These are phyloP conservation scores for Drosophila mimetica DNA, from an alignment of 2,888 invertebrate genomes.

Conservation along the genomic window DNA sequence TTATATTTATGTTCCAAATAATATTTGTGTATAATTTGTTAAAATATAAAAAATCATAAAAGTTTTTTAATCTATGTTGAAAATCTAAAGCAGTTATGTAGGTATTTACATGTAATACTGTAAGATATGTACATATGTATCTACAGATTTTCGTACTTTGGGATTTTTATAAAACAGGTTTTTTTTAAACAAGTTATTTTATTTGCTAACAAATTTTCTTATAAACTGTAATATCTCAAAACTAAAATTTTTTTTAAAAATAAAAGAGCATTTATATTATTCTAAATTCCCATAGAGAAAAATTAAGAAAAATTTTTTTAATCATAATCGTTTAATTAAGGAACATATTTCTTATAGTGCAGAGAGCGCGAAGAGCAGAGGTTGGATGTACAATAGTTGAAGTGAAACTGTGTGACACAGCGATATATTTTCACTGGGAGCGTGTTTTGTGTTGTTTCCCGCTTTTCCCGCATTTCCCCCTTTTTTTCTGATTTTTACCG, in stretches of 20 bases:
- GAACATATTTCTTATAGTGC: constrained; percentile 13
- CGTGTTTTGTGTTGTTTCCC: constrained; percentile 29
- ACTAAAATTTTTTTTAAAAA: no score
- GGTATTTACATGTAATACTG: no score
- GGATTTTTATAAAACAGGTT: background rate
- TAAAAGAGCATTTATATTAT: no score
- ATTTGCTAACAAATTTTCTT: background rate
- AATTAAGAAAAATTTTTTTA: background rate
- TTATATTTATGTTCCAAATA: no score
- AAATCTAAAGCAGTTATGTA: no score
- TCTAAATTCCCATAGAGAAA: background rate
- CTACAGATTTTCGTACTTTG: no score
- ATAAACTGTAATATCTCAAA: no score
- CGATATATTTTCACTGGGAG: constrained; percentile 23
- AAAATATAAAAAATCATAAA: background rate
- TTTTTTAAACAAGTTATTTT: background rate
- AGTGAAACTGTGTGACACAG: constrained; percentile 36
- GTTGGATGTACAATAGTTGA: constrained; percentile 35
- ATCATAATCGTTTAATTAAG: background rate
- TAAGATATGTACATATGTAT: no score
- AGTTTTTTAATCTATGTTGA: background rate
- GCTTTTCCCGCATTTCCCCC: constrained; percentile 7
- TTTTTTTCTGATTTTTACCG: constrained; percentile 3
- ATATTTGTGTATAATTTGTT: no score
- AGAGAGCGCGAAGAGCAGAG: constrained; percentile 12